Evolutionary conservation across 2,888 invertebrate genomes (phyloP).

Genomic region (Palloptera scutellata): DNA sequence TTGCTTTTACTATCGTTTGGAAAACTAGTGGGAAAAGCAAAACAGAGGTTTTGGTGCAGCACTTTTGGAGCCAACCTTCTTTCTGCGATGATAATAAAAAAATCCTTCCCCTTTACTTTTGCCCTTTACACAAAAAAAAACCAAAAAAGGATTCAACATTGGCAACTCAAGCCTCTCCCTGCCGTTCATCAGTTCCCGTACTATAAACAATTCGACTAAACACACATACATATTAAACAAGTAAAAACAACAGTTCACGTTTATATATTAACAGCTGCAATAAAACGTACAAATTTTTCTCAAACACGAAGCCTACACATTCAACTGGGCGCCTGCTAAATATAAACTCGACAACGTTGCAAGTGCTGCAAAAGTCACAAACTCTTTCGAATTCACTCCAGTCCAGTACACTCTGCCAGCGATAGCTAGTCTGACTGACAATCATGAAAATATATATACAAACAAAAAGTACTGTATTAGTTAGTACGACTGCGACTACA

Average conservation of each 20-base stretch:
- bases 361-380: conserved; percentile 45
- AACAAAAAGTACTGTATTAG: neutral
- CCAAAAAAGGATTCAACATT: conserved; percentile 5
- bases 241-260: no score
- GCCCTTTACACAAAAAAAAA: neutral
- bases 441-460: neutral
- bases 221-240: neutral
- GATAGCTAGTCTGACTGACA: neutral
- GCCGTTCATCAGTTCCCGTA: neutral
- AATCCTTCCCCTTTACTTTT: neutral
- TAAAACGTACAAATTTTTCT: conserved; percentile 26
- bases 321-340: conserved; percentile 44
- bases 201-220: neutral
- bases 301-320: conserved; percentile 11
- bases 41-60: no score
- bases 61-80: no score
- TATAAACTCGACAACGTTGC: conserved; percentile 56
- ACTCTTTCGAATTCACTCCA: conserved; percentile 32
- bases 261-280: conserved; percentile 35
- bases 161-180: neutral
- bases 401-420: conserved; percentile 16
- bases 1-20: no score
- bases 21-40: no score
- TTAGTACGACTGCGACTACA: neutral
- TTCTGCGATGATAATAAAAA: no score